Percentiles rank a stretch among this genome's conserved stretches.
Conservation (phyloP, 1,140 invertebrate genomes). For the Drosophila bocqueti region DNA sequence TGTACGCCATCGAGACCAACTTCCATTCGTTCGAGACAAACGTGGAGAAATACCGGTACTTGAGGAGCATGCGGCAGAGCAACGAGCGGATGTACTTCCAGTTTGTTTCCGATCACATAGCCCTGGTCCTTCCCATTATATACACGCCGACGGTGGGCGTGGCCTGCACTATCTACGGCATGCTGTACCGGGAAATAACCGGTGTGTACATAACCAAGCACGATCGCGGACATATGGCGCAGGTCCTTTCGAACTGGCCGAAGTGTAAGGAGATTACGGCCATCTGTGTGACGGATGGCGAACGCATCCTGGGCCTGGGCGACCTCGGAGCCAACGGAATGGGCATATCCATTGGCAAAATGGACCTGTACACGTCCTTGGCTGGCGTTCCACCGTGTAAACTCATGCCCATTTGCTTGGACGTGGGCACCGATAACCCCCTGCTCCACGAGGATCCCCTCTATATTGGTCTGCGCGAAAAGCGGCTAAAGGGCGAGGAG, state of each 20-base stretch:
- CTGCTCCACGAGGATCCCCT: conserved; percentile 94
- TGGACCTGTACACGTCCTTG: conserved; percentile 96
- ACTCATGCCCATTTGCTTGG: conserved; percentile 94
- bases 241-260: conserved; percentile 87
- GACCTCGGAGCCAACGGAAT: conserved; percentile 98
- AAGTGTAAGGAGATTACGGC: conserved; percentile 90
- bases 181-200: conserved; percentile 87
- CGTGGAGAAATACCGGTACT: conserved; percentile 93
- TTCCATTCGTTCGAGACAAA: conserved; percentile 91
- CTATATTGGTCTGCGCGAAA: conserved; percentile 96
- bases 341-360: conserved; percentile 98
- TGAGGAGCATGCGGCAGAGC: conserved; percentile 91
- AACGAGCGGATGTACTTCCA: conserved; percentile 98
- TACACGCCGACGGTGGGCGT: conserved; percentile 88
- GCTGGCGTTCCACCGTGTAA: conserved; percentile 96
- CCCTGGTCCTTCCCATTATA: conserved; percentile 91
- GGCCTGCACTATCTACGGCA: conserved; percentile 87
- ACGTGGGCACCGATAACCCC: conserved; percentile 97
- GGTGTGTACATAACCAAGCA: conserved; percentile 98
- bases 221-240: conserved; percentile 95
- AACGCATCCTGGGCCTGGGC: conserved; percentile 96
- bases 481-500: conserved; percentile 91
- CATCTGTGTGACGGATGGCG: conserved; percentile 97
- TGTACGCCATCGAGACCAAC: conserved; percentile 90
- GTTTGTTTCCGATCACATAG: conserved; percentile 94